Evolutionary conservation across 2,888 invertebrate species (phyloP).

Genomic region (Eupithecia abbreviata): DNA sequence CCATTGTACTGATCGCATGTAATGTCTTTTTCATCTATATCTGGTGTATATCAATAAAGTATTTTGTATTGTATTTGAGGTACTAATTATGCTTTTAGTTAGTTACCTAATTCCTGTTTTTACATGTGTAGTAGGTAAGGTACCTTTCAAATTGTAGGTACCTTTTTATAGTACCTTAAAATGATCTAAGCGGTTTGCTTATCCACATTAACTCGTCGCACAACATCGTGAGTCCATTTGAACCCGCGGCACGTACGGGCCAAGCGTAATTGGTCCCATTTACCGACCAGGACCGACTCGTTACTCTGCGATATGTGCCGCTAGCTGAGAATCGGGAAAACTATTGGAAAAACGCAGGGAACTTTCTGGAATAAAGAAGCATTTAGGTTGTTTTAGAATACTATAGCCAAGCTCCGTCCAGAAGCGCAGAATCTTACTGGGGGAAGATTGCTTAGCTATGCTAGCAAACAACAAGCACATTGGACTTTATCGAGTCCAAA

Average conservation of each 20-base stretch:
- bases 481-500: too few relatives aligned
- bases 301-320: conserved; percentile 41
- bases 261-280: conserved; percentile 81
- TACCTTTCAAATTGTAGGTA: neutral
- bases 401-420: too few relatives aligned
- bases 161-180: neutral
- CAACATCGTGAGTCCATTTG: conserved; percentile 58
- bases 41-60: too few relatives aligned
- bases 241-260: conserved; percentile 76
- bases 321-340: conserved; percentile 24
- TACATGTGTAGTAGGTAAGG: neutral
- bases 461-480: too few relatives aligned
- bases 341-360: conserved; percentile 20
- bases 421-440: too few relatives aligned
- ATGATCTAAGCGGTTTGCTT: neutral
- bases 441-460: too few relatives aligned
- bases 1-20: too few relatives aligned
- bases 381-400: neutral
- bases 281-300: conserved; percentile 66
- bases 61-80: too few relatives aligned
- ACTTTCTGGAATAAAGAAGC: neutral
- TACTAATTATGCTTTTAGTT: too few relatives aligned
- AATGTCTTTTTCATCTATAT: too few relatives aligned
- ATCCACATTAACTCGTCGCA: conserved; percentile 54
- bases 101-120: too few relatives aligned